A percentile compares a stretch with the other conserved stretches of the same genome.
phyloP scores from a whole-genome alignment of 2,797 vertebrate genomes.

The Mus minutoides region DNA sequence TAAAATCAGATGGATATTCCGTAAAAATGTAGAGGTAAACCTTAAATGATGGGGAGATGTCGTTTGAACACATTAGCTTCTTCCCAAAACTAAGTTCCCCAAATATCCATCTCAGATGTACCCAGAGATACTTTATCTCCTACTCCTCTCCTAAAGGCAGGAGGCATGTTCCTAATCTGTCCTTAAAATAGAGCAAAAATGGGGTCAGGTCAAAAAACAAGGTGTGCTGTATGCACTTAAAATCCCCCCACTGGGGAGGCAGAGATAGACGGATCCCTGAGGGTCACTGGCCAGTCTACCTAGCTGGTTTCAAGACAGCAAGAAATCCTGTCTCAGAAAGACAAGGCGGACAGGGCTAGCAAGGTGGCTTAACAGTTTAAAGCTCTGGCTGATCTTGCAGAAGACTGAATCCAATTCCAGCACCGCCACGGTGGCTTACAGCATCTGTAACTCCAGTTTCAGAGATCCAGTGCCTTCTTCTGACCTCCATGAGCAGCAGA shows the following conservation, averaged over 20 bases:
- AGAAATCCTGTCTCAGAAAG: not conserved
- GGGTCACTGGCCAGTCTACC: not conserved
- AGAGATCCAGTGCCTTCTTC: not conserved
- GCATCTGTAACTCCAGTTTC: not conserved
- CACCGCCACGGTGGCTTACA: not conserved
- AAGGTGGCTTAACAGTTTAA: not conserved
- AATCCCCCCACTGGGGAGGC: not conserved
- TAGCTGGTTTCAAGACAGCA: not conserved
- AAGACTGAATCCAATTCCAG: not conserved
- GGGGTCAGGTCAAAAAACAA: not conserved
- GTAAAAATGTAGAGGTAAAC: constrained; percentile 48
- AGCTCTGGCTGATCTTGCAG: not conserved
- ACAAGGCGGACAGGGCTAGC: not conserved
- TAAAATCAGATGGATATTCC: constrained; percentile 25
- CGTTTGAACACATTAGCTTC: constrained; percentile 8
- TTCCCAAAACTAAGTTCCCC: constrained; percentile 3
- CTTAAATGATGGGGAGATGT: constrained; percentile 19
- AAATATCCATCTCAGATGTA: constrained; percentile 3
- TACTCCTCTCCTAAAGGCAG: constrained; percentile 15
- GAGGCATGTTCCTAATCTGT: not conserved
- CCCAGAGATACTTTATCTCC: constrained; percentile 32
- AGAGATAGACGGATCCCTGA: not conserved
- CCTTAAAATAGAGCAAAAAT: constrained; percentile 40
- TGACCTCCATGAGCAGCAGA: not conserved
- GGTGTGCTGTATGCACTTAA: not conserved